Evolutionary conservation across 2,113 vertebrate genomes (phyloP), one percentile per base, ranked within the genome.

Genomic region (Enhydra lutris): DNA sequence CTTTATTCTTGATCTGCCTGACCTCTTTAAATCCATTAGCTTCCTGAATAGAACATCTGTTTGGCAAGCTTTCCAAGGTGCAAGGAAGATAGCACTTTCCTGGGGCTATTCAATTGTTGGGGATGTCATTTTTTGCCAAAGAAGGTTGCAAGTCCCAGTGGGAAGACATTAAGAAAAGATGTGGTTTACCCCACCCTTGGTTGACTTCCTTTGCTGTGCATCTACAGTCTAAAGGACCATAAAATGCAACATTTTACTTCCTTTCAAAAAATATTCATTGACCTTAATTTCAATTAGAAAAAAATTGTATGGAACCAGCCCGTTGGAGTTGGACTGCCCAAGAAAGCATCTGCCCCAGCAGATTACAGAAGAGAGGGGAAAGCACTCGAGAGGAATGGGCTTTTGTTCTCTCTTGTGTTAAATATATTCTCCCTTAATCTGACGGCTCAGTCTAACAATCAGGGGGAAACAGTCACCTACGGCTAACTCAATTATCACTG

Each of bases 31-130:
- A 94, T 52, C 82, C 34, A 63, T 29, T 98, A 94, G 59, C 97
- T 98, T 97, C 97, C 89, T 95, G 95, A 98, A 90, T 83, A 94
- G 97, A 97, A 95, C 97, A 95, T 97, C 94, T 94, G 92, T 91
- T 97, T 97, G 97, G 92, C 97, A 94, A 45, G 94, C 87, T 96
- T 97, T 97, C 84, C 89, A 96, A 97, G 88, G 88, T 89, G 34
- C 92, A 78, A 92, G 81, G 91, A 91, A 96, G 89, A 92, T n/a
- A 88, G 52, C 52, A n/a, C 34, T 97, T 97, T 94, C 82, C 96
- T 59, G 42, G 59, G 76, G 52, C 90, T 74, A 29, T 88, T 93
- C 47, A 55, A 50, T 82, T 92, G 80, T 83, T 81, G 26, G 20
- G 63, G 82, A 59, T 96, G 82, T 91, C 55, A 18, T 61, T 96